These are phyloP conservation scores for Drosophila helvetica DNA, from an alignment of 2,888 invertebrate genomes.

Conservation along the genomic window DNA sequence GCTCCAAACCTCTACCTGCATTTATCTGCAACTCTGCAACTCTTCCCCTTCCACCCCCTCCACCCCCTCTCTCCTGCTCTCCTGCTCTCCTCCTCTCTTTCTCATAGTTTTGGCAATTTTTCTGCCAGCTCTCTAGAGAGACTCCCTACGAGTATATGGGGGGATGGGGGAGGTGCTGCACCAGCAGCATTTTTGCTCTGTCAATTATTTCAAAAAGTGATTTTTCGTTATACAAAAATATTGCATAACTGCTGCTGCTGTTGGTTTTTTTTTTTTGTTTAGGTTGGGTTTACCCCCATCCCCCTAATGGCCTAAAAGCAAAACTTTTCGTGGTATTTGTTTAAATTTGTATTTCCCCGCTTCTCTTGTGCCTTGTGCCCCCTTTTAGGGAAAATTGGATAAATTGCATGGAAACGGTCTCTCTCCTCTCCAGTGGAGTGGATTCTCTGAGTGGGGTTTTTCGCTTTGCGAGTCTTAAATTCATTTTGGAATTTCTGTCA, in stretches of 20 bases:
- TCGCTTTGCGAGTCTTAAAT: conserved; percentile 4
- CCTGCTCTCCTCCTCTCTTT: no score
- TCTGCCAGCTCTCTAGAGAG: not conserved
- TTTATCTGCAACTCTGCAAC: not conserved
- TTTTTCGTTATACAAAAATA: conserved; percentile 42
- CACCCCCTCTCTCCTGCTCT: not conserved
- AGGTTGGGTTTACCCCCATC: not conserved
- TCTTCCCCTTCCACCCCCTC: not conserved
- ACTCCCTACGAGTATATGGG: not conserved
- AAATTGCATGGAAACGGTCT: conserved; percentile 22
- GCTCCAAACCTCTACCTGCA: not conserved
- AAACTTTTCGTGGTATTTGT: conserved; percentile 48
- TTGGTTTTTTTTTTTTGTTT: conserved; percentile 21
- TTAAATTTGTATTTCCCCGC: conserved; percentile 14
- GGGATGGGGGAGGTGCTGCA: no score
- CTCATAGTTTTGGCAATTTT: not conserved
- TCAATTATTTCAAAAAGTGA: conserved; percentile 53
- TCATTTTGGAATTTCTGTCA: conserved; percentile 34
- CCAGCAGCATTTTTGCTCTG: conserved; percentile 32
- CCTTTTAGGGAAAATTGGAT: conserved; percentile 26
- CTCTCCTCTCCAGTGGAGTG: not conserved
- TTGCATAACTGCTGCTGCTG: conserved; percentile 41
- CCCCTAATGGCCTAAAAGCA: conserved; percentile 18
- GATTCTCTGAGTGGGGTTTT: conserved; percentile 21
- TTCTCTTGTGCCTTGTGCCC: no score